A percentile compares a stretch with the other conserved stretches of the same genome.
These are phyloP conservation scores for Unio delphinus DNA, from an alignment of 2,888 invertebrate genomes.

Conservation along the genomic window DNA sequence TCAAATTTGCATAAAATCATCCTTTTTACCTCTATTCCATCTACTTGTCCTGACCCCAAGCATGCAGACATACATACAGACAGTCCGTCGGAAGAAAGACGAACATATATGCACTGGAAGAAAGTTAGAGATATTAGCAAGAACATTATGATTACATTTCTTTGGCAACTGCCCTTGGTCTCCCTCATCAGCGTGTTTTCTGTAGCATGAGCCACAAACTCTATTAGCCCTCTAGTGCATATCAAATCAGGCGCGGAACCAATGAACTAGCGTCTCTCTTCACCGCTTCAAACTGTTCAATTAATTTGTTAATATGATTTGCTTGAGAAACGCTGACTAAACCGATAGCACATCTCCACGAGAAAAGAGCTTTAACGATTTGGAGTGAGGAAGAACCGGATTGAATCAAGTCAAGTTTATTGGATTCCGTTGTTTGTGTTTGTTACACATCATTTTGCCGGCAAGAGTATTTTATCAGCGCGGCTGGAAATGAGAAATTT, in stretches of 20 bases:
- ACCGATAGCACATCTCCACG: conserved; percentile 26
- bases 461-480: conserved; percentile 2
- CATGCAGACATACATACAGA: too few relatives aligned
- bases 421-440: background rate
- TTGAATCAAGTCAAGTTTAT: conserved; percentile 11
- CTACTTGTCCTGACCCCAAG: too few relatives aligned
- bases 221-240: too few relatives aligned
- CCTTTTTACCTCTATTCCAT: too few relatives aligned
- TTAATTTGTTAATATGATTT: conserved; percentile 59
- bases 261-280: conserved; percentile 31
- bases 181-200: too few relatives aligned
- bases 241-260: conserved; percentile 12
- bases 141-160: too few relatives aligned
- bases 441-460: conserved; percentile 4
- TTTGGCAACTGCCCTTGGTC: too few relatives aligned
- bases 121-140: too few relatives aligned
- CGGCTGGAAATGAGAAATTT: background rate
- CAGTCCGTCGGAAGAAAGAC: too few relatives aligned
- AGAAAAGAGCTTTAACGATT: conserved; percentile 5
- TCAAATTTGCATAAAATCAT: too few relatives aligned
- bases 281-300: conserved; percentile 46
- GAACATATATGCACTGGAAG: too few relatives aligned
- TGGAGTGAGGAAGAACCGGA: conserved; percentile 9
- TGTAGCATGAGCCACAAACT: too few relatives aligned
- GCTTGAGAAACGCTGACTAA: conserved; percentile 16